Base-by-base conservation (phyloP, 2,113 vertebrate genomes). In the Protomyctophum bolini region DNA sequence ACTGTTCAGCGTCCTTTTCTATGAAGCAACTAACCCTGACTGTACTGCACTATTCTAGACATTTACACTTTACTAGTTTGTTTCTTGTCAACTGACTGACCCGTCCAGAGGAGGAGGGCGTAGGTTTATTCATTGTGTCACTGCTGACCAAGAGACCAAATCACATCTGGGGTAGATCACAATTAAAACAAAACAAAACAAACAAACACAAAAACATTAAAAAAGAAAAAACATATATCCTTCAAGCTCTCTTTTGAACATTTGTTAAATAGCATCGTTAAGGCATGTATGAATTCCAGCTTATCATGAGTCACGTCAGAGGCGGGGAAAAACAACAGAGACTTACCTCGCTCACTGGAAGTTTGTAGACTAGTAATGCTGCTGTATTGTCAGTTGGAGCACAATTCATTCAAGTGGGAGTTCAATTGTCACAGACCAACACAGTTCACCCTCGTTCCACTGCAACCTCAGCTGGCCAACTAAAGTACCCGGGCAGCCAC, bases 291-390 rank as follows among this genome's bases (percentile, higher is more conserved):
- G 12, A 66, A 73, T 75, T 29, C 68, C 68, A 78, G 52, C 60
- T 71, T 62, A 60, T 51, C 51, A 14, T 63, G 29, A 83, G 59
- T 52, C 66, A 79, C 66, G 47, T 58, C 63, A 63, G 46, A 74
- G 64, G 81, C 49, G 59, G 83, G 68, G 65, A 72, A 72, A 83
- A 84, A 72, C 3, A 41, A 3, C 33, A 63, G 11, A 56, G 78
- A 84, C 92, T 91, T 93, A 93, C 93, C 92, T 88, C 33, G 33
- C 33, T 41, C 33, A 41, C 3, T 81, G 54, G 74, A 59, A 71
- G 61, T 83, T 73, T 83, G 72, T 80, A 52, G 75, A 82, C 75
- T 85, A 68, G 71, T 72, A 76, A 80, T 28, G 83, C 68, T 72
- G 75, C 66, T 84, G 70, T 72, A 51, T 72, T 70, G 70, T 76